phyloP scores from a whole-genome alignment of 2,113 vertebrate genomes.

The Heterotis niloticus region DNA sequence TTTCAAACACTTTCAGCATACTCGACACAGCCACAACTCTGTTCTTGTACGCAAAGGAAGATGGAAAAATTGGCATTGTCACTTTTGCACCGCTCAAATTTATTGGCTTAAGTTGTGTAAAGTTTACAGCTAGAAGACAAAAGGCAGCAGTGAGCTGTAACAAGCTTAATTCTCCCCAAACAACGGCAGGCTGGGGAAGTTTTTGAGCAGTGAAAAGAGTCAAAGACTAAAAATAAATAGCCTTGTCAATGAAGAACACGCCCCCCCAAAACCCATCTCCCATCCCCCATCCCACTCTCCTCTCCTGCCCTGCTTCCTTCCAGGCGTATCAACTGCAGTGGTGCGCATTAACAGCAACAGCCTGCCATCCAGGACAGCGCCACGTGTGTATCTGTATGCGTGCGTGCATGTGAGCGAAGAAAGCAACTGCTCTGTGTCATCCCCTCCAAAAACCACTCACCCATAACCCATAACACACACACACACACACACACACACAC shows the following conservation, averaged over 20 bases:
- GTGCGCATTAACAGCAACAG: neutral
- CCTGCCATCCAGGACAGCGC: neutral
- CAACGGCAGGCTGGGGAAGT: neutral
- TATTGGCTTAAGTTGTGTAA: neutral
- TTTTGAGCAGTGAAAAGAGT: neutral
- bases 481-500: no score
- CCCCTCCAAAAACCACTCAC: no score
- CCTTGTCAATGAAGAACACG: conserved; percentile 4
- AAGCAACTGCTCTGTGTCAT: neutral
- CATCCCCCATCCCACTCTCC: no score
- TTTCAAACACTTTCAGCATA: conserved; percentile 3
- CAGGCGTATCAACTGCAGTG: neutral
- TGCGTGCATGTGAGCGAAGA: neutral
- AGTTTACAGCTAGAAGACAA: neutral
- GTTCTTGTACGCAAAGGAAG: neutral
- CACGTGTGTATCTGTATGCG: neutral
- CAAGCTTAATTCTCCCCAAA: neutral
- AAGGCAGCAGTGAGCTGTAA: neutral
- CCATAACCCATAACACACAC: no score
- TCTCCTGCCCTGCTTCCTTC: neutral
- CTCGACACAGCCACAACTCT: conserved; percentile 9
- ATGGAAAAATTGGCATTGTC: neutral
- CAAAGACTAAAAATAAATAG: neutral
- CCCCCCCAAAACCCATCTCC: neutral
- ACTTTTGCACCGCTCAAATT: conserved; percentile 10